Evolutionary conservation across 1,140 invertebrate genomes (phyloP).

Genomic region (Atta cephalotes): DNA sequence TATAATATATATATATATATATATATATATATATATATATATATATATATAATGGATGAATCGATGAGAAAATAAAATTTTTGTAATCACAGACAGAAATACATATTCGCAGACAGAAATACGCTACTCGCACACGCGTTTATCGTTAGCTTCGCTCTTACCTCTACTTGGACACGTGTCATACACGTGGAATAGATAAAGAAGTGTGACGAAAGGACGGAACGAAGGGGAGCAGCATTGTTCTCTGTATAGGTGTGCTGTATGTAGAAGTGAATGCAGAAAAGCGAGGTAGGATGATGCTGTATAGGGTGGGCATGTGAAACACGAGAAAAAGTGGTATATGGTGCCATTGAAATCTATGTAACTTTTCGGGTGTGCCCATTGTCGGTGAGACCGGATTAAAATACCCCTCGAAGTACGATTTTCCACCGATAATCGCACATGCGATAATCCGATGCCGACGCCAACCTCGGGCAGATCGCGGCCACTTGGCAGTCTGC

Average conservation of each 20-base stretch:
- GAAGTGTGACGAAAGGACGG: not conserved
- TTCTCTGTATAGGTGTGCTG: conserved; percentile 25
- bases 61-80: conserved; percentile 21
- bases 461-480: not conserved
- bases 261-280: not conserved
- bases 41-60: not conserved
- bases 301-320: too few species aligned
- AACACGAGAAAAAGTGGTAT: conserved; percentile 78
- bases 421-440: conserved; percentile 62
- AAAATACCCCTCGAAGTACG: conserved; percentile 78
- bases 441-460: conserved; percentile 27
- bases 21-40: too few species aligned
- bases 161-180: not conserved
- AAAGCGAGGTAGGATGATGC: not conserved
- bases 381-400: conserved; percentile 80
- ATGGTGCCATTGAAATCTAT: conserved; percentile 76
- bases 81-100: not conserved
- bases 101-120: not conserved
- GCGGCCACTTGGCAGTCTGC: not conserved
- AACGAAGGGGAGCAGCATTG: conserved; percentile 18
- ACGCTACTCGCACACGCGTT: not conserved
- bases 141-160: not conserved
- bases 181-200: not conserved
- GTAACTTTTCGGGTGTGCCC: conserved; percentile 79
- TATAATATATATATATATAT: too few species aligned